phyloP scores from a whole-genome alignment of 2,888 invertebrate species.

The Habroteleia sp. region DNA sequence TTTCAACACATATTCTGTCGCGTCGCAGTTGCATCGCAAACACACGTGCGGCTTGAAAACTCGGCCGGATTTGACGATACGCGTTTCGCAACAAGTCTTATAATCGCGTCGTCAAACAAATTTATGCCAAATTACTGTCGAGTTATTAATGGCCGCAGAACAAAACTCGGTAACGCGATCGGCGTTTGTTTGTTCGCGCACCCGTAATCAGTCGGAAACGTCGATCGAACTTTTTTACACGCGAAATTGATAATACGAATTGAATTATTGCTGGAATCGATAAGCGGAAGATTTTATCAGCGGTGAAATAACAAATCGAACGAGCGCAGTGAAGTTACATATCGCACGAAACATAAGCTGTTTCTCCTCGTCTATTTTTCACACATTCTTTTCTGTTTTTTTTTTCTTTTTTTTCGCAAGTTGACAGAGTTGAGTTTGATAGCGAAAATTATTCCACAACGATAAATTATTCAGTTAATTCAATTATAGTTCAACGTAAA shows the following conservation, averaged over 20 bases:
- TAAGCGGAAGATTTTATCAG: constrained; percentile 57
- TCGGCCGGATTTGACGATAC: constrained; percentile 44
- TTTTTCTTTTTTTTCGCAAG: neutral
- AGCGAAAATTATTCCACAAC: constrained; percentile 9
- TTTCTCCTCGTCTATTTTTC: constrained; percentile 40
- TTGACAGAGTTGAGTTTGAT: constrained; percentile 18
- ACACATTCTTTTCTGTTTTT: constrained; percentile 1
- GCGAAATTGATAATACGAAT: constrained; percentile 51
- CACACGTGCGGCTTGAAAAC: constrained; percentile 52
- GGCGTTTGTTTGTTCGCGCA: constrained; percentile 34
- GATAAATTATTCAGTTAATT: constrained; percentile 8
- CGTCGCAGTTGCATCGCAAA: constrained; percentile 42
- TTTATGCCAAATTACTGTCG: constrained; percentile 39
- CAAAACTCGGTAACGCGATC: constrained; percentile 30
- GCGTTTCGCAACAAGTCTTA: constrained; percentile 48
- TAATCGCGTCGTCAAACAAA: constrained; percentile 40
- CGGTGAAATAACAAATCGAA: constrained; percentile 48
- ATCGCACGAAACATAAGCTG: constrained; percentile 31
- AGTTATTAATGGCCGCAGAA: constrained; percentile 29
- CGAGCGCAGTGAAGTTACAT: constrained; percentile 27
- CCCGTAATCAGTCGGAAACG: constrained; percentile 48
- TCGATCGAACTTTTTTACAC: constrained; percentile 24
- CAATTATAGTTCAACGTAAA: too few species aligned
- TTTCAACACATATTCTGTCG: constrained; percentile 46
- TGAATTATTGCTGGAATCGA: constrained; percentile 54